A percentile compares a stretch with the other conserved stretches of the same genome.
These are phyloP conservation scores for Malacosoma neustria DNA, from an alignment of 2,888 invertebrate genomes.

Conservation along the genomic window DNA sequence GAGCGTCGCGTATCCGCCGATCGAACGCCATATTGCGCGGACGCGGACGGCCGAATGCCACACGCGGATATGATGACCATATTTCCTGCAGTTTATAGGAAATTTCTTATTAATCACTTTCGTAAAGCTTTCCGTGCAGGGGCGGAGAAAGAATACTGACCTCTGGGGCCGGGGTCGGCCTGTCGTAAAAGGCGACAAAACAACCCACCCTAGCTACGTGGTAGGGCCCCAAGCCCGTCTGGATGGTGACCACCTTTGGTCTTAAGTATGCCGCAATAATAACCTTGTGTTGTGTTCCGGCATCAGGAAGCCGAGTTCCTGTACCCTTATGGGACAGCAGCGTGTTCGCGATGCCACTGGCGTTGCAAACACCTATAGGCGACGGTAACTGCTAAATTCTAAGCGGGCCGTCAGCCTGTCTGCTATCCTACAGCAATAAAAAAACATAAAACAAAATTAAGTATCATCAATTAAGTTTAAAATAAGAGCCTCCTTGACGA, in stretches of 20 bases:
- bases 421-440: too few species aligned
- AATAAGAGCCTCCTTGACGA: too few species aligned
- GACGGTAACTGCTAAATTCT: background rate
- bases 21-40: constrained; percentile 27
- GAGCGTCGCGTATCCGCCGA: constrained; percentile 22
- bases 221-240: background rate
- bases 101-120: background rate
- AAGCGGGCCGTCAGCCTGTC: background rate
- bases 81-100: background rate
- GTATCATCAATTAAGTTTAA: too few species aligned
- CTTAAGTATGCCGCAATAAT: background rate
- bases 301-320: background rate
- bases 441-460: too few species aligned
- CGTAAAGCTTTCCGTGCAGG: background rate
- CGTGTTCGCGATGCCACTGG: background rate
- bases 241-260: background rate
- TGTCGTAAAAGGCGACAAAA: background rate
- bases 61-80: background rate
- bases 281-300: background rate
- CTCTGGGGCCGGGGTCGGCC: background rate
- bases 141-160: background rate
- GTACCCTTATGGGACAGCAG: background rate
- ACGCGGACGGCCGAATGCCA: constrained; percentile 3
- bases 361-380: background rate
- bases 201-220: background rate